These are phyloP conservation scores for Brachionus manjavacas DNA, from an alignment of 1,140 invertebrate genomes.

Conservation along the genomic window DNA sequence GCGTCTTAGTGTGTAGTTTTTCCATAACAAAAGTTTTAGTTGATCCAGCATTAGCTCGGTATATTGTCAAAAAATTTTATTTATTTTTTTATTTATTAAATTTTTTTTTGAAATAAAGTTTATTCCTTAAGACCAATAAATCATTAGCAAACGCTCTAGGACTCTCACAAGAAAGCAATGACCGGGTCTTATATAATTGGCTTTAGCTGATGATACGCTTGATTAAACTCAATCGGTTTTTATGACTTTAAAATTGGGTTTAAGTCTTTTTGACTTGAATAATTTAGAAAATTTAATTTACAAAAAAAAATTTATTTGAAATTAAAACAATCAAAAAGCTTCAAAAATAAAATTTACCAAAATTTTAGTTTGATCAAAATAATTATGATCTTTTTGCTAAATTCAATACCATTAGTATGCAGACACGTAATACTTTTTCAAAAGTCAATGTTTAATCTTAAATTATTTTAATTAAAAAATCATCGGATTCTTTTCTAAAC, in stretches of 20 bases:
- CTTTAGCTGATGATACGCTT: neutral
- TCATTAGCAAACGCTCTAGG: neutral
- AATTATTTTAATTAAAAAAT: neutral
- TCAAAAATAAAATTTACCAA: neutral
- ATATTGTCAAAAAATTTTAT: neutral
- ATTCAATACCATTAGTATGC: neutral
- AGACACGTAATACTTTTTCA: neutral
- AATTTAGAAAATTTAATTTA: too few relatives aligned
- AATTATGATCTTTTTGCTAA: neutral
- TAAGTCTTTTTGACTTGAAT: too few relatives aligned
- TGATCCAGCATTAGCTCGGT: conserved; percentile 46
- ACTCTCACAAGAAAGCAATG: neutral
- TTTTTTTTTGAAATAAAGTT: neutral
- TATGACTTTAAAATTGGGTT: neutral
- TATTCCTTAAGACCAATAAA: neutral
- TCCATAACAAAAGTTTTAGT: conserved; percentile 70
- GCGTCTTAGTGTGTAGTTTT: conserved; percentile 73
- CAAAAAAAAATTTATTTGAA: neutral
- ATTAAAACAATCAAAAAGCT: neutral
- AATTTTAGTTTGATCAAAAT: neutral
- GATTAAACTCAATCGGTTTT: neutral
- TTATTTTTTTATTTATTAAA: neutral
- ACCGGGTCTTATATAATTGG: neutral
- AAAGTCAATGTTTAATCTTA: neutral
- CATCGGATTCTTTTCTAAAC: neutral